Conservation (phyloP, 1,140 invertebrate genomes). For the Aphis craccivora region DNA sequence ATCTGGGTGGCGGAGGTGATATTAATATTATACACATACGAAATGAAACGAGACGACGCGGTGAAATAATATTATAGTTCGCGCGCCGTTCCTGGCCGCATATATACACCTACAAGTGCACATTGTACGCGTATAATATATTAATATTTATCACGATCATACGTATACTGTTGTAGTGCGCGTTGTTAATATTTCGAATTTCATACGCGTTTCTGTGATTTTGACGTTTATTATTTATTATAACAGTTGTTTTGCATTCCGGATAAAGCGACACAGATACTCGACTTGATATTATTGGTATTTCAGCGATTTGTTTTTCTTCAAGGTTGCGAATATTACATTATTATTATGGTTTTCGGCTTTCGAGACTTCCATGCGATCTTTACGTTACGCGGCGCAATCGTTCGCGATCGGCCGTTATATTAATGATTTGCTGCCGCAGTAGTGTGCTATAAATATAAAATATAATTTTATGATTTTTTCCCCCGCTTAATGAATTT, state of each 20-base stretch:
- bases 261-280: too few species aligned
- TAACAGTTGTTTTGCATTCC: background rate
- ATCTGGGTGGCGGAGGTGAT: background rate
- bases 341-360: too few species aligned
- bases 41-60: background rate
- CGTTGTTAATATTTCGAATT: slow-evolving; percentile 5
- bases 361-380: too few species aligned
- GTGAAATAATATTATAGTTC: background rate
- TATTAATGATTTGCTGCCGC: too few species aligned
- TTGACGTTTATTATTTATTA: background rate
- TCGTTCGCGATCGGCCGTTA: too few species aligned
- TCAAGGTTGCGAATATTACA: too few species aligned
- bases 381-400: too few species aligned
- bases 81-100: background rate
- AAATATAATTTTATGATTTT: background rate
- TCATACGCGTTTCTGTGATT: background rate
- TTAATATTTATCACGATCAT: background rate
- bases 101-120: background rate
- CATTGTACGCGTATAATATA: background rate
- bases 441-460: background rate
- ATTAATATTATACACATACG: background rate
- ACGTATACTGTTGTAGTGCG: background rate
- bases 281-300: too few species aligned
- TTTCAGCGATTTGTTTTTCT: too few species aligned
- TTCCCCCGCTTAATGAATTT: background rate